Base-by-base conservation (phyloP, 2,113 vertebrate species). In the Crotalus tigris region DNA sequence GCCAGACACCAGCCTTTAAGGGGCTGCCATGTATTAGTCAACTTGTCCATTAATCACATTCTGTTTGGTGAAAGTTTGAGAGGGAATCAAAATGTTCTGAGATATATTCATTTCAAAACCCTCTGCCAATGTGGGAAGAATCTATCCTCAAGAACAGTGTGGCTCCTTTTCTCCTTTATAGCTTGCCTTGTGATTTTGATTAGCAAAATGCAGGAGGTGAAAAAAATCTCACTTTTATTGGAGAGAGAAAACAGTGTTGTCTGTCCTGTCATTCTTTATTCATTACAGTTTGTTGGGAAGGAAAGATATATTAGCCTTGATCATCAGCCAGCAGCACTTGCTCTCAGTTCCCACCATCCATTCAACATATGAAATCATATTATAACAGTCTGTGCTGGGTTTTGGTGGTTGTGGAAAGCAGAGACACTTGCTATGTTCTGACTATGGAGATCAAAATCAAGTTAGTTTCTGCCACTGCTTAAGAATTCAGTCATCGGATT, bases 191-290 rank as follows among this genome's bases (percentile, higher is more conserved):
- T 87, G 94, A 51, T 0, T n/a, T 26, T 2, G 86, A 92, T 59
- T 90, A 94, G 55, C 91, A 92, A 15, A 49, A 90, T 29, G 29
- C 29, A 2, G 90, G 94, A 64, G 86, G 15, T 39, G 88, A 69
- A n/a, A 54, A 54, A 44, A 51, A 51, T 54, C 6, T 53, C 39
- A 89, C 23, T 46, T 69, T 39, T 24, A 3, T 11, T 89, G 59
- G 92, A 54, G 53, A 61, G 75, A 88, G 93, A 64, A 92, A 89
- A 91, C 85, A 92, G 11, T 51, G 15, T 55, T 93, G 93, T 2
- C 69, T 58, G 5, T 55, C 9, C 85, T 88, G 55, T 33, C 21
- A 3, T 90, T 61, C 19, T 39, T 12, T 33, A 93, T 94, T 94
- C 44, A 33, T 92, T 6, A n/a, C 19, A 24, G 75, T 13, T 1